Evolutionary conservation across 2,888 invertebrate species (phyloP).

Genomic region (Agrochola macilenta): DNA sequence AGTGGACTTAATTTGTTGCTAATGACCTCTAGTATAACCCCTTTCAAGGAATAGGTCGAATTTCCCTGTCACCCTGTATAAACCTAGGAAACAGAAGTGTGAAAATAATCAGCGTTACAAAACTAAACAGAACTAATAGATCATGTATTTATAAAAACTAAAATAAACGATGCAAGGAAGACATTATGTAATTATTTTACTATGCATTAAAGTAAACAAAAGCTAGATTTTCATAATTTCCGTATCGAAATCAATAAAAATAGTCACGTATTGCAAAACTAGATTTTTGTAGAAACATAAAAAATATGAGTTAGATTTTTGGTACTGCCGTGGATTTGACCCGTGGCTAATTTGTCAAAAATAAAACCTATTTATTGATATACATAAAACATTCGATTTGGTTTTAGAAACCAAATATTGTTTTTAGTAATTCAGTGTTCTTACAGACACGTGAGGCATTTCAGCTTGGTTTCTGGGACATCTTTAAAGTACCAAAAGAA

Average conservation of each 20-base stretch:
- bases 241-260: constrained; percentile 10
- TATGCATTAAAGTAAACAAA: constrained; percentile 14
- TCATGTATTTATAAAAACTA: neutral
- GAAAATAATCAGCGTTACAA: constrained; percentile 10
- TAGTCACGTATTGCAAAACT: constrained; percentile 19
- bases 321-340: neutral
- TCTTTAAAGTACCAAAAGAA: too few relatives aligned
- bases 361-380: too few relatives aligned
- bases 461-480: too few relatives aligned
- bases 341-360: neutral
- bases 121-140: constrained; percentile 5
- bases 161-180: constrained; percentile 28
- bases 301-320: neutral
- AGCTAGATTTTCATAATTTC: neutral
- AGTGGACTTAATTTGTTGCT: too few relatives aligned
- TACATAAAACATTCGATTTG: neutral
- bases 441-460: too few relatives aligned
- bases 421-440: too few relatives aligned
- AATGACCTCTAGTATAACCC: too few relatives aligned
- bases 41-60: too few relatives aligned
- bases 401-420: neutral
- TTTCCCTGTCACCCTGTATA: too few relatives aligned
- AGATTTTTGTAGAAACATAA: neutral
- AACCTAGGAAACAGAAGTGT: constrained; percentile 32
- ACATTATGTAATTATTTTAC: neutral